Evolutionary conservation across 2,888 invertebrate genomes (phyloP).

Genomic region (Parapristionchus giblindavisi): DNA sequence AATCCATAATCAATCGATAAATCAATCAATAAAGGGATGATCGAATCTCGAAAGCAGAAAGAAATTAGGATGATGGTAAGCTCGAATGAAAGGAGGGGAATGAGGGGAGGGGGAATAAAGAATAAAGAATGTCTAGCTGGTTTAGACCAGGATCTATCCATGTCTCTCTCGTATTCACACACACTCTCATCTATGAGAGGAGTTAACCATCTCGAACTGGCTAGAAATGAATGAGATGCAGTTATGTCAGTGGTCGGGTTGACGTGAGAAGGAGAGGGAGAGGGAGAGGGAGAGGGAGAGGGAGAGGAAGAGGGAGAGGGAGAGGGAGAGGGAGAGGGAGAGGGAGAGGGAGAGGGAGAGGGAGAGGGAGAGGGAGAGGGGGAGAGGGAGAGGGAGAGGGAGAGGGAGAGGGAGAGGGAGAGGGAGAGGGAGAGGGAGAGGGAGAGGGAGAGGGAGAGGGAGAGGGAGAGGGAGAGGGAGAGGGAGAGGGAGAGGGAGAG

Average conservation of each 20-base stretch:
- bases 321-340: neutral
- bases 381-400: neutral
- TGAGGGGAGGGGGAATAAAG: too few species aligned
- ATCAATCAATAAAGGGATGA: too few species aligned
- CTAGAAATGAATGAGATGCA: too few species aligned
- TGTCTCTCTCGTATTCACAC: too few species aligned
- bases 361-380: neutral
- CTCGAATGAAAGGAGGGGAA: too few species aligned
- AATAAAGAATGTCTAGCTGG: too few species aligned
- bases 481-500: neutral
- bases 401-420: neutral
- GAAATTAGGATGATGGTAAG: too few species aligned
- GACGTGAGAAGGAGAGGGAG: constrained; percentile 3
- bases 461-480: neutral
- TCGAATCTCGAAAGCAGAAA: too few species aligned
- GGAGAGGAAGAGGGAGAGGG: constrained; percentile 14
- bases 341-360: neutral
- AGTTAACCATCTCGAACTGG: too few species aligned
- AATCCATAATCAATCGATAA: too few species aligned
- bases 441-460: neutral
- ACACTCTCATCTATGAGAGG: too few species aligned
- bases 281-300: neutral
- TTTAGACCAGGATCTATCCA: too few species aligned
- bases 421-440: neutral
- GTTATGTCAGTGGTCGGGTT: neutral